These are phyloP conservation scores for Sinohyriopsis cumingii DNA, from an alignment of 2,888 invertebrate genomes.

Conservation along the genomic window DNA sequence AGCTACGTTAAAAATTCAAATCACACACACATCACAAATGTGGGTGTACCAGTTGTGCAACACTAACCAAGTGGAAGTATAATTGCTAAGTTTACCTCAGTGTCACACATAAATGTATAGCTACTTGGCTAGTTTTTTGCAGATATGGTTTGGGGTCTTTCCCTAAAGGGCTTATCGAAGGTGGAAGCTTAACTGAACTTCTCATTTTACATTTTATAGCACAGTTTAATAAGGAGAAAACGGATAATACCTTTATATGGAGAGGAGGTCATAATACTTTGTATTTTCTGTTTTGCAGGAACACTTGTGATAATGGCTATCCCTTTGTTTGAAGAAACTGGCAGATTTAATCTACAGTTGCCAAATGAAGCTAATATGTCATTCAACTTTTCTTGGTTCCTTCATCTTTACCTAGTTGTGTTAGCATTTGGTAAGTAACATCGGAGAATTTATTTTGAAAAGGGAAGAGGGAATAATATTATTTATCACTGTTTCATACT, in stretches of 20 bases:
- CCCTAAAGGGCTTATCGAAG: neutral
- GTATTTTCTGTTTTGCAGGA: conserved; percentile 58
- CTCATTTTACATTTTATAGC: no score
- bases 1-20: no score
- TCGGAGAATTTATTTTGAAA: neutral
- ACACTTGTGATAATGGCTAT: conserved; percentile 79
- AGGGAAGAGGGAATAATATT: neutral
- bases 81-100: no score
- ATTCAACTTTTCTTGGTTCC: conserved; percentile 87
- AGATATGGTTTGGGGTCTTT: neutral
- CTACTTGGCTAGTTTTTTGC: neutral
- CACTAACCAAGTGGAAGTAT: no score
- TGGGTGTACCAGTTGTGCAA: no score
- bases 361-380: conserved; percentile 90
- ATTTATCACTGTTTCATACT: no score
- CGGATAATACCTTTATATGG: no score
- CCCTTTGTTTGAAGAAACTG: conserved; percentile 90
- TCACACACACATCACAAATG: no score
- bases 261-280: neutral
- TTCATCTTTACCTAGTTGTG: conserved; percentile 84
- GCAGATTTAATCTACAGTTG: conserved; percentile 82
- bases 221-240: no score
- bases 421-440: conserved; percentile 79
- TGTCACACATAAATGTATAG: no score
- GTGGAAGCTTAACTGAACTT: no score